Conservation (phyloP, 2,888 invertebrate species). For the Coronaproctus castanopsis region DNA sequence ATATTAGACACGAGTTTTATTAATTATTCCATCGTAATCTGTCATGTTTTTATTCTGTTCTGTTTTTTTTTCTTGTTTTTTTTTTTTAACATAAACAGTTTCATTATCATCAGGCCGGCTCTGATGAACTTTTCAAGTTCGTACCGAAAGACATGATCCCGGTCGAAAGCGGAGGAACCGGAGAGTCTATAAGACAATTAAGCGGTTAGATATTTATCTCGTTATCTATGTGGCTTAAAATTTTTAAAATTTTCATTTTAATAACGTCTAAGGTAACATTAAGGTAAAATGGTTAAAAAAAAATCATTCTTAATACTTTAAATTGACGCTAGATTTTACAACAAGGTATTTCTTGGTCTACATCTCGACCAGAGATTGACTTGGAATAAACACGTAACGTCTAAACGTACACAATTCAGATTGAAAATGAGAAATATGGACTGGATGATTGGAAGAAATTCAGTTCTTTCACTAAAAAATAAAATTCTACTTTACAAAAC, state of each 20-base stretch:
- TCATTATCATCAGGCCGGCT: constrained; percentile 8
- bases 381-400: too few species aligned
- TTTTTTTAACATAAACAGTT: too few species aligned
- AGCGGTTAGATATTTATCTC: constrained; percentile 3
- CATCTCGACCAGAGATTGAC: too few species aligned
- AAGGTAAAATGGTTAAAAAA: not conserved
- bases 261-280: not conserved
- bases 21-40: too few species aligned
- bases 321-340: too few species aligned
- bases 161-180: constrained; percentile 12
- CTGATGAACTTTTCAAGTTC: constrained; percentile 11
- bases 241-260: not conserved
- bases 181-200: constrained; percentile 13
- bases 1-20: constrained; percentile 2
- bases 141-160: constrained; percentile 15
- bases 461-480: too few species aligned
- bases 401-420: too few species aligned
- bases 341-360: too few species aligned
- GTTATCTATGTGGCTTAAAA: not conserved
- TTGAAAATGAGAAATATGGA: too few species aligned
- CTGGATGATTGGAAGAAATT: too few species aligned
- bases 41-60: not conserved
- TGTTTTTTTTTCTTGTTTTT: not conserved
- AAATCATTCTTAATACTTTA: not conserved
- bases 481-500: too few species aligned